phyloP scores from a whole-genome alignment of 2,797 vertebrate genomes.

The Chromobotia macracanthus region DNA sequence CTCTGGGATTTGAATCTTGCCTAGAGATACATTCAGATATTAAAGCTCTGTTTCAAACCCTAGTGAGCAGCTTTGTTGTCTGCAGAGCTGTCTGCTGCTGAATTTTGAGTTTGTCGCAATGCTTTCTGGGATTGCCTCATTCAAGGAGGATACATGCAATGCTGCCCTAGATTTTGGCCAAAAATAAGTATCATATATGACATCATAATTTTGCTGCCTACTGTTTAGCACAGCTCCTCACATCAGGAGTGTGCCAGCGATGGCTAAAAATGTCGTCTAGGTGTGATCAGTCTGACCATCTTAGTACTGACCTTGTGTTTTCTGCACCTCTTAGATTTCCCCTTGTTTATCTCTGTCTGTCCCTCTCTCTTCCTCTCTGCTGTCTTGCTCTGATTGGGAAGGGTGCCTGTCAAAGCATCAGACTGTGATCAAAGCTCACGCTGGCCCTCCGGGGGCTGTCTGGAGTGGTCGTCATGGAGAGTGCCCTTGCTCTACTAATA shows the following conservation, averaged over 20 bases:
- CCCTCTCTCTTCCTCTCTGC: not conserved
- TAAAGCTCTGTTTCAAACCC: too few species aligned
- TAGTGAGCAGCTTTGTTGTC: not conserved
- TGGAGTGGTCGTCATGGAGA: slow-evolving; percentile 45
- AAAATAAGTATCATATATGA: not conserved
- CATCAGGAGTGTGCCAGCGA: not conserved
- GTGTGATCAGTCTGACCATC: not conserved
- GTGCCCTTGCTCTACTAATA: slow-evolving; percentile 75
- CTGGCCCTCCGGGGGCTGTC: slow-evolving; percentile 61
- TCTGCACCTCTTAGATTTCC: not conserved
- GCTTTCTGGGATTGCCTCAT: not conserved
- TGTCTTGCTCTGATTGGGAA: slow-evolving; percentile 9
- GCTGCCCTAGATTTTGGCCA: not conserved
- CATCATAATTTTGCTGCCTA: not conserved
- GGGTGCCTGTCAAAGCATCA: slow-evolving; percentile 64
- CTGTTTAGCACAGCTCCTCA: not conserved
- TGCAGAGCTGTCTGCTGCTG: not conserved
- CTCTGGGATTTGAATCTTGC: not conserved
- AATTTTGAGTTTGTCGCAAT: not conserved
- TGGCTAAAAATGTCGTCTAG: not conserved
- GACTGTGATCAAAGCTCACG: slow-evolving; percentile 71
- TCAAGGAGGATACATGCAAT: not conserved
- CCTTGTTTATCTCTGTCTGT: not conserved
- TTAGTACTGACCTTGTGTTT: not conserved
- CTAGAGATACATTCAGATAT: not conserved